Evolutionary conservation across 2,797 vertebrate genomes (phyloP), one percentile per base, ranked within the genome.

Genomic region (Crocodylus rhombifer): DNA sequence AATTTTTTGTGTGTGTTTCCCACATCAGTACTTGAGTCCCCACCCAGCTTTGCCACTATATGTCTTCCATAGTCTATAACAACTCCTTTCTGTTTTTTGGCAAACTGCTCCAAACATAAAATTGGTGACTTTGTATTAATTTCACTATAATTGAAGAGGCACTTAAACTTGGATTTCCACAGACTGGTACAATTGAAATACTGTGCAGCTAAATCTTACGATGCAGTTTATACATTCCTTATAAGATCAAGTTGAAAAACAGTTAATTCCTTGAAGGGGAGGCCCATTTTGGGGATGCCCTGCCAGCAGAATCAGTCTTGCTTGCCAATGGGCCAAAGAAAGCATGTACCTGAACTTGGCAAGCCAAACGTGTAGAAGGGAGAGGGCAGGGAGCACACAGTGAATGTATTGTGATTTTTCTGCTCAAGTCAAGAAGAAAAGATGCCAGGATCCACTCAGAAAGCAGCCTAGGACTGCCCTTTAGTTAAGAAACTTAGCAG

Each of bases 121-220:
- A 60, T 1, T 64, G 2, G 15, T 15, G 1, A 75, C 56, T 33
- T 23, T 25, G 21, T 25, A 80, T 4, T 62, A 3, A 67, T 80
- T 62, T 80, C 26, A 2, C 14, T 73, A 12, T 61, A 21, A n/a
- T 33, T 42, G 67, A 78, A 58, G 14, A 60, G 55, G 7, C 33
- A 20, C 42, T 78, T 84, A n/a, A 67, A 51, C 65, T 84, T 84
- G 23, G 65, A 63, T 30, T 4, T 77, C 13, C 4, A 82, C 55
- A 69, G 61, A 2, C 6, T 51, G 5, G 14, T n/a, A 84, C 11
- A 71, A 76, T 26, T 73, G 36, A 80, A 95, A 71, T 56, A n/a
- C 4, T 60, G 18, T 16, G 23, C 1, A 36, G 11, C 4, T 51
- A 0, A 20, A 1, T 0, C 0, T 14, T 84, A 51, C 25, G 14